Evolutionary conservation across 2,888 invertebrate genomes (phyloP).

Genomic region (Meliscaeva auricollis): DNA sequence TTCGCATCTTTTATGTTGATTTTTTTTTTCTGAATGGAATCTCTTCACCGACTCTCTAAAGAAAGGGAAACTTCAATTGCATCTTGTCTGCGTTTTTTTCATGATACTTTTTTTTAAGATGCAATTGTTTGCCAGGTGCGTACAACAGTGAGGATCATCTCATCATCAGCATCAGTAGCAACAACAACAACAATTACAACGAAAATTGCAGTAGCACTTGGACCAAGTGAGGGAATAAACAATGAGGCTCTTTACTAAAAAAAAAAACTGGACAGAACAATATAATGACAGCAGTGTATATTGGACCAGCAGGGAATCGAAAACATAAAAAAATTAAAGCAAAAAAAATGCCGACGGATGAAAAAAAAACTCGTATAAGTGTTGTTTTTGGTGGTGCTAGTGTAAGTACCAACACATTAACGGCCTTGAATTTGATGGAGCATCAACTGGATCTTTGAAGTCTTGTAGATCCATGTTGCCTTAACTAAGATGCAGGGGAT

Average conservation of each 20-base stretch:
- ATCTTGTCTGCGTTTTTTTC: slow-evolving; percentile 43
- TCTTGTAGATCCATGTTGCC: slow-evolving; percentile 13
- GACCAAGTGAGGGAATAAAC: slow-evolving; percentile 30
- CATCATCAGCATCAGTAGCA: slow-evolving; percentile 30
- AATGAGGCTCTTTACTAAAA: slow-evolving; percentile 15
- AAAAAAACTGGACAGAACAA: slow-evolving; percentile 47
- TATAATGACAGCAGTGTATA: slow-evolving; percentile 38
- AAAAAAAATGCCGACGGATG: slow-evolving; percentile 2
- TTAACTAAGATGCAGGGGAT: slow-evolving; percentile 40
- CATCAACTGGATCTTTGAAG: slow-evolving; percentile 36
- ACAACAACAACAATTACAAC: slow-evolving; percentile 19
- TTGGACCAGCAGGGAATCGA: slow-evolving; percentile 50
- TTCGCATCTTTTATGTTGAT: slow-evolving; percentile 65
- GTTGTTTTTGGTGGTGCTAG: slow-evolving; percentile 5
- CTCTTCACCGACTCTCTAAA: slow-evolving; percentile 62
- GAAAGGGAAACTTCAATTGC: slow-evolving; percentile 75
- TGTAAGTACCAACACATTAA: slow-evolving; percentile 45
- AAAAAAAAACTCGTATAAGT: slow-evolving; percentile 30
- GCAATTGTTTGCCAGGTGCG: slow-evolving; percentile 68
- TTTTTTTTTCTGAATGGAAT: slow-evolving; percentile 50
- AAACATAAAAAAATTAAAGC: too few species aligned
- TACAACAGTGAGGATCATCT: slow-evolving; percentile 51
- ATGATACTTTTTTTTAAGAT: slow-evolving; percentile 18
- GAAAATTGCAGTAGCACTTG: slow-evolving; percentile 30
- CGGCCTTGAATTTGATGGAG: slow-evolving; percentile 69